Evolutionary conservation across 1,140 invertebrate genomes (phyloP).

Genomic region (Euschistus heros): DNA sequence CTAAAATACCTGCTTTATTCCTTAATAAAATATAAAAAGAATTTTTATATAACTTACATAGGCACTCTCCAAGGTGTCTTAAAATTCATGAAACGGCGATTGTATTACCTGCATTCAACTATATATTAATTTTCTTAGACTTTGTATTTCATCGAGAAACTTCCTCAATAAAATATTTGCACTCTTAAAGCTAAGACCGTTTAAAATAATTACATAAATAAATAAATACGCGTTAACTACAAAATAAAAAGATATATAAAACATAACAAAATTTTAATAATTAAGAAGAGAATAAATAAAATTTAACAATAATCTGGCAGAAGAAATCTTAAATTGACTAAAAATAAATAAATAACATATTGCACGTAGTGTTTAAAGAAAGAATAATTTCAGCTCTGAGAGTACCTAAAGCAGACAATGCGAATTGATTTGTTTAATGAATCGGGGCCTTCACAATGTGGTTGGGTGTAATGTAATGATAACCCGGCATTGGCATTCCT

Average conservation of each 20-base stretch:
- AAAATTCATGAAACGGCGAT: conserved; percentile 1
- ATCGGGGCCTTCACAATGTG: conserved; percentile 84
- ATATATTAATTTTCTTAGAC: not conserved
- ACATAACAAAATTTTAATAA: too few species aligned
- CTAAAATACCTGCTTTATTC: conserved; percentile 3
- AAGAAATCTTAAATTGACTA: too few species aligned
- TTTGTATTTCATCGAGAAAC: not conserved
- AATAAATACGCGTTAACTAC: too few species aligned
- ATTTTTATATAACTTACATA: not conserved
- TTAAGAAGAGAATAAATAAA: too few species aligned
- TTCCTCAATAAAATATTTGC: too few species aligned
- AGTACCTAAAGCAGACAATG: conserved; percentile 3
- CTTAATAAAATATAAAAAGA: not conserved
- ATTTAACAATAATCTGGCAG: too few species aligned
- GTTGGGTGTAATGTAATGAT: conserved; percentile 82
- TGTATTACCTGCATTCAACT: not conserved
- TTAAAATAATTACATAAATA: too few species aligned
- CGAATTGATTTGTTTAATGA: conserved; percentile 48
- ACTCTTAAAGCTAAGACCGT: too few species aligned
- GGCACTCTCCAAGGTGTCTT: conserved; percentile 6
- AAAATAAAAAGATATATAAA: too few species aligned
- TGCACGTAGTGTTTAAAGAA: not conserved
- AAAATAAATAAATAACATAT: too few species aligned
- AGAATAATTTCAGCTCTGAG: conserved; percentile 4
- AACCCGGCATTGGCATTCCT: conserved; percentile 74